Base-by-base conservation (phyloP, 2,797 vertebrate genomes). In the Argyrosomus regius region DNA sequence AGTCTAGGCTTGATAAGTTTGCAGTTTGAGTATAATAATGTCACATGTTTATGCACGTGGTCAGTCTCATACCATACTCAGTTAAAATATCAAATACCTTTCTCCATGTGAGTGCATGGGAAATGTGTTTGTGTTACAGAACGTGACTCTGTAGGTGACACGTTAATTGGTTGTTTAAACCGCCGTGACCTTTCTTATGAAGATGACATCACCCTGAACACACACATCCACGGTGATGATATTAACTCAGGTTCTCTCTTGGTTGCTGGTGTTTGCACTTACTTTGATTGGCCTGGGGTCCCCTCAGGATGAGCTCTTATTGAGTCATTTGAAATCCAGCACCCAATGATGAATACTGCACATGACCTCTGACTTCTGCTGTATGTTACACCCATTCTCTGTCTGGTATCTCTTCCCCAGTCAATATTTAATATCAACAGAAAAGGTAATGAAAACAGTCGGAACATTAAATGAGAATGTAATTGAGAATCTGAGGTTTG, bases 241-340 rank as follows among this genome's bases (percentile, higher is more conserved):
- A 75, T 82, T 86, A 81, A 84, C 65, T 75, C 22, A 69, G 53
- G 43, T 48, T 75, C 20, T 63, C 53, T 70, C 72, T 66, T 58
- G 67, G 70, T 80, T 59, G 11, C 77, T 77, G 53, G 31, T 84
- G 79, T 87, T 86, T 81, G 64, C 48, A 60, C 72, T 78, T 28
- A 31, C 41, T 64, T 73, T 72, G 75, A 87, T 74, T 82, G 71
- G 63, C 49, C 52, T 13, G 35, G 57, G 46, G 58, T 72, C n/a
- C 68, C 80, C 57, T 74, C 46, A 83, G 84, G 81, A 85, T 66
- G 68, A 82, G n/a, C 49, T 70, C 54, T 77, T 72, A 75, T 72
- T 88, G 80, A 84, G 69, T 91, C 77, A 90, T 84, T 80, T 85
- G 22, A 49, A 78, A 24, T 74, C 54, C 63, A 86, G 82, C 77